Conservation (phyloP, 1,140 invertebrate species). For the Papilio glaucus region DNA sequence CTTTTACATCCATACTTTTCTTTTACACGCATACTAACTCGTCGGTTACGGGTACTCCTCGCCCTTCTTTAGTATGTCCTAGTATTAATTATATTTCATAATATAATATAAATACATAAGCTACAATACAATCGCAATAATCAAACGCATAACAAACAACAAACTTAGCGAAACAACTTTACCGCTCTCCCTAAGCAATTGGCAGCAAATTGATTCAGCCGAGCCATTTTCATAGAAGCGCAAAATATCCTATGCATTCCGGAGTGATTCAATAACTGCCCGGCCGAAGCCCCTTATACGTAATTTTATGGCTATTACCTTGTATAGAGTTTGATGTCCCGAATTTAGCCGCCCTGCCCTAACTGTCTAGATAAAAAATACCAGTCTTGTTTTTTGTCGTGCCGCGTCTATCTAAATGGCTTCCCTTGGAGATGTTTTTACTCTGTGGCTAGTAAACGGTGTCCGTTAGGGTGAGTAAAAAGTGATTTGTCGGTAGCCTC, state of each 20-base stretch:
- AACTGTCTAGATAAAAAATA: constrained; percentile 45
- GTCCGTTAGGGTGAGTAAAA: constrained; percentile 45
- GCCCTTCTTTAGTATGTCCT: too few relatives aligned
- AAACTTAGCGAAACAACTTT: constrained; percentile 14
- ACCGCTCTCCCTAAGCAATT: constrained; percentile 45
- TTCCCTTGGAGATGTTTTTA: constrained; percentile 40
- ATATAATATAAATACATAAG: too few relatives aligned
- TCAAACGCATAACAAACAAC: constrained; percentile 5
- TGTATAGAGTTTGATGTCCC: constrained; percentile 51
- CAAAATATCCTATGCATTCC: constrained; percentile 75
- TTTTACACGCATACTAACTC: too few relatives aligned
- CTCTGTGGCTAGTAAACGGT: constrained; percentile 44
- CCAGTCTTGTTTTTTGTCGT: constrained; percentile 27
- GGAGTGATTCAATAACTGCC: constrained; percentile 71
- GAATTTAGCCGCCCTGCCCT: constrained; percentile 57
- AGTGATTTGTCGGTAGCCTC: constrained; percentile 54
- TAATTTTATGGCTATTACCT: constrained; percentile 72
- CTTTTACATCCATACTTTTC: too few relatives aligned
- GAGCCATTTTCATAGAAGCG: constrained; percentile 54
- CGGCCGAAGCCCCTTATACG: constrained; percentile 57
- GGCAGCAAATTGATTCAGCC: constrained; percentile 57
- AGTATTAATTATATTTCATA: too few relatives aligned
- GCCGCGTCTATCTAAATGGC: constrained; percentile 13
- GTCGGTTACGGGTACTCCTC: too few relatives aligned
- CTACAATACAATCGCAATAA: not conserved